These are phyloP conservation scores for Heliornis fulica DNA, from an alignment of 2,113 vertebrate genomes.

Conservation along the genomic window DNA sequence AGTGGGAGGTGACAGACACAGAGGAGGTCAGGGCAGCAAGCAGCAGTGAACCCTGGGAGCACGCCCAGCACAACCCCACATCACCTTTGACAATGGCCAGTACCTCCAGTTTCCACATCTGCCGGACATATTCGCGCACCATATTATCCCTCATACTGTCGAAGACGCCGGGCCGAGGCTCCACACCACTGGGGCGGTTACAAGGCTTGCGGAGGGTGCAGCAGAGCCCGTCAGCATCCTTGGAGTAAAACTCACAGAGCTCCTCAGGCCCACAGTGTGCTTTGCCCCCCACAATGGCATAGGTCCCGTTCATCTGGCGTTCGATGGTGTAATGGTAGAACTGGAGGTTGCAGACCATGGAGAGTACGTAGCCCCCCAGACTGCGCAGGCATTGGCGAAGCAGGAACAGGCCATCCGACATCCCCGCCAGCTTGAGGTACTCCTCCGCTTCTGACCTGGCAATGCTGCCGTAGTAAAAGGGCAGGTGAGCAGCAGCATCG, in stretches of 20 bases:
- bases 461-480: conserved; percentile 96
- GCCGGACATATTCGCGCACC: conserved; percentile 91
- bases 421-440: conserved; percentile 89
- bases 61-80: neutral
- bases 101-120: conserved; percentile 95
- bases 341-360: conserved; percentile 83
- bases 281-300: conserved; percentile 86
- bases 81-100: neutral
- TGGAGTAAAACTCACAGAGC: conserved; percentile 93
- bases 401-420: conserved; percentile 91
- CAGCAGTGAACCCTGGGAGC: rapidly evolving
- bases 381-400: conserved; percentile 92
- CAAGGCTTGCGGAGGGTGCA: conserved; percentile 88
- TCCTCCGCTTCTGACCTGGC: conserved; percentile 89
- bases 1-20: rapidly evolving
- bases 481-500: conserved; percentile 87
- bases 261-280: conserved; percentile 91
- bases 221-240: conserved; percentile 89
- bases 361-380: conserved; percentile 93
- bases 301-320: conserved; percentile 92
- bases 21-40: neutral
- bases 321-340: conserved; percentile 93
- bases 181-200: conserved; percentile 77
- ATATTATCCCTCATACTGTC: conserved; percentile 91
- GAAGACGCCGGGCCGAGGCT: conserved; percentile 82